phyloP scores from a whole-genome alignment of 2,888 invertebrate genomes.

The Agonopterix heracliana region DNA sequence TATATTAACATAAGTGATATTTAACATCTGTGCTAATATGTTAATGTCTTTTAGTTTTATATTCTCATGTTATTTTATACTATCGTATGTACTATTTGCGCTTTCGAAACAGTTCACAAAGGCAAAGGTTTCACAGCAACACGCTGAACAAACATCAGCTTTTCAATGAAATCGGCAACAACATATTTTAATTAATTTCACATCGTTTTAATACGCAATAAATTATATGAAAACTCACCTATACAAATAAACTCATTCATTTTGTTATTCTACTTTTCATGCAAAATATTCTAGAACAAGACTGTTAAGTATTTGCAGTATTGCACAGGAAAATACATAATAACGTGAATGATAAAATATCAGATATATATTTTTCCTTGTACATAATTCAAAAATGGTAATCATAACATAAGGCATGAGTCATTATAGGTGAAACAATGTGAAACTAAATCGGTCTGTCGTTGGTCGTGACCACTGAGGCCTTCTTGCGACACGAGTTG shows the following conservation, averaged over 20 bases:
- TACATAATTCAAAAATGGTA: not conserved
- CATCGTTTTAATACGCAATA: not conserved
- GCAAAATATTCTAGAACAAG: too few relatives aligned
- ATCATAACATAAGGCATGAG: not conserved
- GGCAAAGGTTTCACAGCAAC: not conserved
- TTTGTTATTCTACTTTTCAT: too few relatives aligned
- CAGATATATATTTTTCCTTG: too few relatives aligned
- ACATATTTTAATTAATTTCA: not conserved
- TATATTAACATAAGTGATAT: not conserved
- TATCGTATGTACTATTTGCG: not conserved
- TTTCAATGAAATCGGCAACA: not conserved
- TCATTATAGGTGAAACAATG: not conserved
- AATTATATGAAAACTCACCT: not conserved
- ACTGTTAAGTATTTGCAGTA: too few relatives aligned
- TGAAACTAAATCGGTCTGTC: conserved; percentile 5
- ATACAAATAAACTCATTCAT: not conserved
- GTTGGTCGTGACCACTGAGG: conserved; percentile 15
- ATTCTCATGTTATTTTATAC: conserved; percentile 2
- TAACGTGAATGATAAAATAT: too few relatives aligned
- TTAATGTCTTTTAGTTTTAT: not conserved
- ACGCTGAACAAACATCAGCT: not conserved
- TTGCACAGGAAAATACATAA: too few relatives aligned
- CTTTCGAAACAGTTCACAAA: not conserved
- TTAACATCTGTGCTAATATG: conserved; percentile 8
- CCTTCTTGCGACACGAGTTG: conserved; percentile 14